A percentile compares a stretch with the other conserved stretches of the same genome.
These are phyloP conservation scores for Oxystoma pomonae DNA, from an alignment of 2,888 invertebrate genomes.

Conservation along the genomic window DNA sequence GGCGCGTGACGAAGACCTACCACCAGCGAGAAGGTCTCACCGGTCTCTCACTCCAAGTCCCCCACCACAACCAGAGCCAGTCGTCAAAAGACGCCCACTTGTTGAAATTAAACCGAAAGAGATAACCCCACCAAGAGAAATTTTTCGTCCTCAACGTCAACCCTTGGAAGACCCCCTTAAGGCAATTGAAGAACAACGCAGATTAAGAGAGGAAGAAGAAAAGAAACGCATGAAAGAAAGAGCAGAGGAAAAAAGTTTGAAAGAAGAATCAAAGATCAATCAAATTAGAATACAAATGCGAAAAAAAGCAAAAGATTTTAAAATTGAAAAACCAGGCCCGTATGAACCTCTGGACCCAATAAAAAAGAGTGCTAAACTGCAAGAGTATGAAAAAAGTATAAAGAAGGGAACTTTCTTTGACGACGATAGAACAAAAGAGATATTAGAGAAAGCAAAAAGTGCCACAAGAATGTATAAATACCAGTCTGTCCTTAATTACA, in stretches of 20 bases:
- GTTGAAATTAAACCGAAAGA: slow-evolving; percentile 27
- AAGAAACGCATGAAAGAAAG: slow-evolving; percentile 41
- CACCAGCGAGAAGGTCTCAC: slow-evolving; percentile 26
- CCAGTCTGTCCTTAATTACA: slow-evolving; percentile 33
- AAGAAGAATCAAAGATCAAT: slow-evolving; percentile 42
- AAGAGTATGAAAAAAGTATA: slow-evolving; percentile 42
- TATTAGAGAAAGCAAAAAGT: slow-evolving; percentile 41
- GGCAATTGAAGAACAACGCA: slow-evolving; percentile 35
- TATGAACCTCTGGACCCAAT: slow-evolving; percentile 43
- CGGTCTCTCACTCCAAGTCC: slow-evolving; percentile 24
- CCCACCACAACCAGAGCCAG: slow-evolving; percentile 33
- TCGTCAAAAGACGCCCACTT: slow-evolving; percentile 31
- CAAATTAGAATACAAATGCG: slow-evolving; percentile 40
- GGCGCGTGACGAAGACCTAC: slow-evolving; percentile 38
- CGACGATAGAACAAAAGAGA: slow-evolving; percentile 42
- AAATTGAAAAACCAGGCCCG: slow-evolving; percentile 39
- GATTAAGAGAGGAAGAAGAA: slow-evolving; percentile 41
- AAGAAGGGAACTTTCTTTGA: slow-evolving; percentile 45
- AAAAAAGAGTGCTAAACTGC: slow-evolving; percentile 42
- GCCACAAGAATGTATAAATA: slow-evolving; percentile 39
- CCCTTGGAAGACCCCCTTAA: slow-evolving; percentile 40
- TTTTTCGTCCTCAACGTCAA: slow-evolving; percentile 31
- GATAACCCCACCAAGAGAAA: slow-evolving; percentile 31
- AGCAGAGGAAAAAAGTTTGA: slow-evolving; percentile 38
- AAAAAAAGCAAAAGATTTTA: slow-evolving; percentile 40